phyloP scores from a whole-genome alignment of 92 coral and sea anemone species.

The Phenganax stokvisi region DNA sequence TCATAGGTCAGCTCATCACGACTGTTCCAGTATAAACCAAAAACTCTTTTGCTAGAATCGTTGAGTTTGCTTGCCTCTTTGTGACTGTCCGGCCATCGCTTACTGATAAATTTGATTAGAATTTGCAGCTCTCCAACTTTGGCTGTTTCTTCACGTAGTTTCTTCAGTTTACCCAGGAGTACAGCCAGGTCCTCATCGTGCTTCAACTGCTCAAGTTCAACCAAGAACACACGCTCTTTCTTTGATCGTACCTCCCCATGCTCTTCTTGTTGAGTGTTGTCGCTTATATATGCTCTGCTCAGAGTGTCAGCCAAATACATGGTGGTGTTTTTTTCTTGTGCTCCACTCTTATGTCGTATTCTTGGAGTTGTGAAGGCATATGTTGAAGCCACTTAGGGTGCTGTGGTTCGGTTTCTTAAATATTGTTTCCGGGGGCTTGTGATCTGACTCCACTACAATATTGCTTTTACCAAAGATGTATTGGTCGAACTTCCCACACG shows the following conservation, averaged over 20 bases:
- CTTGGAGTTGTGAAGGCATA: too few relatives aligned
- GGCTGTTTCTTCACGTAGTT: constrained; percentile 28
- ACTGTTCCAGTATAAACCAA: constrained; percentile 42
- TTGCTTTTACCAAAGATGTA: too few relatives aligned
- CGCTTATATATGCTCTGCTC: constrained; percentile 25
- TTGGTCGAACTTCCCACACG: too few relatives aligned
- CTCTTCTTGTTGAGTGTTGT: neutral
- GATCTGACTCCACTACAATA: constrained; percentile 3
- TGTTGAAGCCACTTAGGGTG: neutral
- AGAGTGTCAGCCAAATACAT: constrained; percentile 15
- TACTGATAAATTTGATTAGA: constrained; percentile 23
- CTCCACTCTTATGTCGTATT: too few relatives aligned
- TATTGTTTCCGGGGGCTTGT: neutral
- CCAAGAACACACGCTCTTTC: constrained; percentile 23
- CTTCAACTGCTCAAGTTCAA: constrained; percentile 34
- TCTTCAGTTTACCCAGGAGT: constrained; percentile 2
- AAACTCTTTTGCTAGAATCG: constrained; percentile 27
- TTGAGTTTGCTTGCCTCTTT: constrained; percentile 27
- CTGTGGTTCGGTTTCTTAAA: neutral
- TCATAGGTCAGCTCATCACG: constrained; percentile 46
- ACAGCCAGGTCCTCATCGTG: constrained; percentile 30
- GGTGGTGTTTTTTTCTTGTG: too few relatives aligned
- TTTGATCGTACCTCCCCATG: constrained; percentile 15
- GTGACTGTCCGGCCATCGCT: constrained; percentile 42
- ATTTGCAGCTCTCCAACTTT: constrained; percentile 39